phyloP scores from a whole-genome alignment of 1,140 invertebrate genomes.

The Drosophila murphyi region DNA sequence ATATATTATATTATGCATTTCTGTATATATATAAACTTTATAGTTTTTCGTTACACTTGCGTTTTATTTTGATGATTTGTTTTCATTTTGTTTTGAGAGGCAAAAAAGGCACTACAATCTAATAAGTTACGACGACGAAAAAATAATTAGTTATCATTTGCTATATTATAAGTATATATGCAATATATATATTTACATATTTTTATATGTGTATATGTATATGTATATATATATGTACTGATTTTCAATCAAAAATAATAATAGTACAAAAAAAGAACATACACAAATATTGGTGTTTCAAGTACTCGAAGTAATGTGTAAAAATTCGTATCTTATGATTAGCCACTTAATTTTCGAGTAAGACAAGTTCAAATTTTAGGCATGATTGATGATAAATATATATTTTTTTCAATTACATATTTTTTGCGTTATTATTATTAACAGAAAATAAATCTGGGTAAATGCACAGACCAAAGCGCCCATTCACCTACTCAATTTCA shows the following conservation, averaged over 20 bases:
- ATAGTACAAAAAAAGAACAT: constrained; percentile 38
- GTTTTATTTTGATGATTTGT: constrained; percentile 30
- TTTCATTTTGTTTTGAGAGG: constrained; percentile 63
- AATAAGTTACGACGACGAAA: constrained; percentile 70
- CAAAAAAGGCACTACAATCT: constrained; percentile 83
- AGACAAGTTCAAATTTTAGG: constrained; percentile 28
- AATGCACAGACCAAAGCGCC: constrained; percentile 28
- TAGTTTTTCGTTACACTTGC: constrained; percentile 54
- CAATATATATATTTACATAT: constrained; percentile 31
- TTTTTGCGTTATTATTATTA: background rate
- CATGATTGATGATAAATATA: constrained; percentile 23
- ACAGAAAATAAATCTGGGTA: constrained; percentile 28
- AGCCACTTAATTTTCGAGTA: constrained; percentile 10
- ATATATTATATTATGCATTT: constrained; percentile 31
- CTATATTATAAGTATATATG: constrained; percentile 25
- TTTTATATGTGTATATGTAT: constrained; percentile 14
- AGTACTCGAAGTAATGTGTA: constrained; percentile 74
- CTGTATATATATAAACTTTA: constrained; percentile 63
- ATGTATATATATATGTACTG: constrained; percentile 21
- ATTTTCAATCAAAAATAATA: constrained; percentile 55
- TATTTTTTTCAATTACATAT: constrained; percentile 1
- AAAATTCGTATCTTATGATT: constrained; percentile 49
- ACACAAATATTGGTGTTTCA: constrained; percentile 69
- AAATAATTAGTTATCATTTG: constrained; percentile 20
- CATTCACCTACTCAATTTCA: constrained; percentile 35